phyloP scores from a whole-genome alignment of 1,140 invertebrate genomes.

The Brachionus manjavacas region DNA sequence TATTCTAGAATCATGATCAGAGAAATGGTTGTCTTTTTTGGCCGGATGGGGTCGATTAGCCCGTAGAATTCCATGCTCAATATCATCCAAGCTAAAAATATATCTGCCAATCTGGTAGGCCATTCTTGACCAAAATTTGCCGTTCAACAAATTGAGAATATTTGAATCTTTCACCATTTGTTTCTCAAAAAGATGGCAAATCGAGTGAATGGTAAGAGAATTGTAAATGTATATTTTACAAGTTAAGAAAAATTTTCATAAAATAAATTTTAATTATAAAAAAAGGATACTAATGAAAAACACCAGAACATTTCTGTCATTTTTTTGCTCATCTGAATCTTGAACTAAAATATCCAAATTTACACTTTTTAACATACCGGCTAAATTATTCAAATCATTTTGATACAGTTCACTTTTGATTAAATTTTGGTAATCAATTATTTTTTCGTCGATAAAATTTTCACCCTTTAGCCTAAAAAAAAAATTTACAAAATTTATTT shows the following conservation, averaged over 20 bases:
- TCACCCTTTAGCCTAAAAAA: background rate
- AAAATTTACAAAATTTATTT: background rate
- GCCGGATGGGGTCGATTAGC: slow-evolving; percentile 56
- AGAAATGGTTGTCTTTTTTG: slow-evolving; percentile 50
- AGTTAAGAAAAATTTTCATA: background rate
- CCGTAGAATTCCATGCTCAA: slow-evolving; percentile 58
- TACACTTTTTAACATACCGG: background rate
- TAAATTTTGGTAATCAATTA: slow-evolving; percentile 10
- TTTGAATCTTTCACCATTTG: background rate
- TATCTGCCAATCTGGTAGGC: slow-evolving; percentile 48
- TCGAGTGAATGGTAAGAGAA: slow-evolving; percentile 26
- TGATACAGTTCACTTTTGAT: slow-evolving; percentile 18
- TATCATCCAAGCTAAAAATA: slow-evolving; percentile 54
- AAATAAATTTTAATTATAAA: background rate
- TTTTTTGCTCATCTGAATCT: background rate
- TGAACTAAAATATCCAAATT: background rate
- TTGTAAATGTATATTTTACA: slow-evolving; percentile 1
- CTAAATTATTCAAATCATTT: background rate
- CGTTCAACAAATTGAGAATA: background rate
- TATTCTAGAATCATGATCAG: slow-evolving; percentile 49
- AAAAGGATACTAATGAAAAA: slow-evolving; percentile 39
- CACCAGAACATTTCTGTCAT: background rate
- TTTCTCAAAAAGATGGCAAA: background rate
- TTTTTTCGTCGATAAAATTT: slow-evolving; percentile 26
- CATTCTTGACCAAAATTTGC: slow-evolving; percentile 41